Conservation (phyloP, 2,797 vertebrate species). For the Huso huso region DNA sequence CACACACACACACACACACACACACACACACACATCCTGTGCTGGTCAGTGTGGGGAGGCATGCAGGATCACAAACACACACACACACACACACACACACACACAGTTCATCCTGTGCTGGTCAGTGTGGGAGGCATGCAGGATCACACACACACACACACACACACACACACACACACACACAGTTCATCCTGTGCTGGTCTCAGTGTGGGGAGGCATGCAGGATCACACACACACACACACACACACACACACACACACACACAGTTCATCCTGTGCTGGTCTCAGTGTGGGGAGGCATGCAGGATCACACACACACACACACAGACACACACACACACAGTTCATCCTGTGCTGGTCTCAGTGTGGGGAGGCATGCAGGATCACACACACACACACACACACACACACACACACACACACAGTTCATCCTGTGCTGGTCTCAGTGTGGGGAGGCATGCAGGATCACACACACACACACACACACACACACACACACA, state of each 20-base stretch:
- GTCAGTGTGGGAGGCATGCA: too few species aligned
- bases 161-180: not conserved
- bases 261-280: too few species aligned
- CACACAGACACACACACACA: not conserved
- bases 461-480: not conserved
- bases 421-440: not conserved
- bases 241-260: not conserved
- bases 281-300: constrained; percentile 2
- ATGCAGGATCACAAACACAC: not conserved
- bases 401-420: not conserved
- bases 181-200: too few species aligned
- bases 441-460: too few species aligned
- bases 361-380: too few species aligned
- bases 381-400: not conserved
- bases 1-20: constrained; percentile 24
- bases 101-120: not conserved
- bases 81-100: not conserved
- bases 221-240: not conserved
- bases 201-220: too few species aligned
- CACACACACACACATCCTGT: not conserved
- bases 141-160: not conserved
- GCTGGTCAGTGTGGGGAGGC: too few species aligned
- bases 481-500: not conserved
- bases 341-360: too few species aligned
- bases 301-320: constrained; percentile 33